phyloP scores from a whole-genome alignment of 1,140 invertebrate species.

The Drosophila sulfurigaster region DNA sequence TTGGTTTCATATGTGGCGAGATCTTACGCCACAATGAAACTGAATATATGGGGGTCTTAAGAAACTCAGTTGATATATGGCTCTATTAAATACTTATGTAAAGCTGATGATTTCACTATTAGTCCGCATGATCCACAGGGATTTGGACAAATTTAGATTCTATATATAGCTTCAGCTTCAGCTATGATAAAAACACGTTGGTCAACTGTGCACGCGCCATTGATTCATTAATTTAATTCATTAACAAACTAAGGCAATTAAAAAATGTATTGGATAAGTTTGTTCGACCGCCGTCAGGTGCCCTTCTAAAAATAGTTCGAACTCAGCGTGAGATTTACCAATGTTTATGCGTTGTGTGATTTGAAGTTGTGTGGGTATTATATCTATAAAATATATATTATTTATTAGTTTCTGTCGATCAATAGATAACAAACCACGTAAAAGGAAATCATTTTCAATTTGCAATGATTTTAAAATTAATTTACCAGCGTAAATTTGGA shows the following conservation, averaged over 20 bases:
- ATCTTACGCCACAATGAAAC: slow-evolving; percentile 24
- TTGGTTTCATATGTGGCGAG: slow-evolving; percentile 25
- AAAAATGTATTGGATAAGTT: not conserved
- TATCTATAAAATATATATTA: too few species aligned
- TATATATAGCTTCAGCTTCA: slow-evolving; percentile 1
- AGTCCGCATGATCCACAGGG: slow-evolving; percentile 4
- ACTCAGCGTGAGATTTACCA: not conserved
- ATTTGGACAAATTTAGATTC: slow-evolving; percentile 2
- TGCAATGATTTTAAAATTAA: too few species aligned
- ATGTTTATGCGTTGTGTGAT: too few species aligned
- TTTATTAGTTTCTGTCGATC: too few species aligned
- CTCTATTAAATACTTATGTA: not conserved
- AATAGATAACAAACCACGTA: too few species aligned
- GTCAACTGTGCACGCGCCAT: slow-evolving; percentile 30
- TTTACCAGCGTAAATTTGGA: too few species aligned
- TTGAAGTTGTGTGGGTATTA: too few species aligned
- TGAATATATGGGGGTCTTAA: slow-evolving; percentile 8
- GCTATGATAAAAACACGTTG: slow-evolving; percentile 3
- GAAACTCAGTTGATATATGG: slow-evolving; percentile 9
- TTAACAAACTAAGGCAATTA: slow-evolving; percentile 29
- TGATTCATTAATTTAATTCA: slow-evolving; percentile 19
- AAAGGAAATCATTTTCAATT: too few species aligned
- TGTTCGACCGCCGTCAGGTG: not conserved
- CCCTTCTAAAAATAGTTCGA: not conserved
- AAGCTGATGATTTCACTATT: slow-evolving; percentile 1